A percentile compares a stretch with the other conserved stretches of the same genome.
These are phyloP conservation scores for Antechinus flavipes DNA, from an alignment of 2,113 vertebrate genomes.

Conservation along the genomic window DNA sequence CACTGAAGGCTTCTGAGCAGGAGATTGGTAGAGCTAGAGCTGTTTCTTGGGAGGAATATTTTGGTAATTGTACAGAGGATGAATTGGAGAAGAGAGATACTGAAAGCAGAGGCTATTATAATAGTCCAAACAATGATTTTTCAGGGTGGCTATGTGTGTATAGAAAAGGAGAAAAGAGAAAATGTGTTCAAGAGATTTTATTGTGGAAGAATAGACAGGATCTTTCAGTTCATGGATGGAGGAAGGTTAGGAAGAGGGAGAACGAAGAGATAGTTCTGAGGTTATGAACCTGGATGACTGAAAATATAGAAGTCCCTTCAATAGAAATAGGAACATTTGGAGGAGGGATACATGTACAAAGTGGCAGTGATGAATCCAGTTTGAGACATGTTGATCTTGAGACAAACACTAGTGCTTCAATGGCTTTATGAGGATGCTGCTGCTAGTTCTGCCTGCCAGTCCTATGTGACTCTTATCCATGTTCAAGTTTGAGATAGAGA, in stretches of 20 bases:
- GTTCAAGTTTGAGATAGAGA: not conserved
- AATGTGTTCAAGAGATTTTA: not conserved
- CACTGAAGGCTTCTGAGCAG: not conserved
- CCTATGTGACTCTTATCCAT: not conserved
- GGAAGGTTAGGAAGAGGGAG: not conserved
- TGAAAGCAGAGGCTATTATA: not conserved
- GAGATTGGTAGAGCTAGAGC: not conserved
- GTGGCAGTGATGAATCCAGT: not conserved
- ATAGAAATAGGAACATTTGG: not conserved
- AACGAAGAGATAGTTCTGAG: not conserved
- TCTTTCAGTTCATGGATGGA: not conserved
- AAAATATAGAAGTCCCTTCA: not conserved
- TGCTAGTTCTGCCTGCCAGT: not conserved
- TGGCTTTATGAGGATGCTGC: not conserved
- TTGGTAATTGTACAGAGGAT: not conserved
- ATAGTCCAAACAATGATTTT: not conserved
- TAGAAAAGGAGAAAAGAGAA: not conserved
- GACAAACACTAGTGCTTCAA: not conserved
- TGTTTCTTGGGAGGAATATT: not conserved
- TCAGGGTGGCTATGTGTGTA: not conserved
- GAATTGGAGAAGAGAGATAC: not conserved
- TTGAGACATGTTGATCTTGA: not conserved
- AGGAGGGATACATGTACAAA: not conserved
- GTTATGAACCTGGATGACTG: not conserved
- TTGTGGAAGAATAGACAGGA: not conserved